Evolutionary conservation across 2,797 vertebrate genomes (phyloP), one percentile per base, ranked within the genome.

Genomic region (Thalassophryne amazonica): DNA sequence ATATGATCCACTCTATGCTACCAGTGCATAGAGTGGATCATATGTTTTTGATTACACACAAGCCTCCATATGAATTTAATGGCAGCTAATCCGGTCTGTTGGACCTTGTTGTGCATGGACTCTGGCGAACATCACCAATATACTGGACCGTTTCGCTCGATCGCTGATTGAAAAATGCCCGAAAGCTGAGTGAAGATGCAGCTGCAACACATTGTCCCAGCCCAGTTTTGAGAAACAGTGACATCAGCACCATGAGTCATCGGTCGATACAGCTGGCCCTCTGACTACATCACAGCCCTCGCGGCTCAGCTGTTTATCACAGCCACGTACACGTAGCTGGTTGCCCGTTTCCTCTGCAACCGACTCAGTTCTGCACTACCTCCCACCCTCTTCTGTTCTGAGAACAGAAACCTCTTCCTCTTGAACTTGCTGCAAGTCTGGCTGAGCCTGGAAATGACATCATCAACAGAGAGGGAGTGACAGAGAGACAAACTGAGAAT

Each of bases 241-340:
- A 76, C 66, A 55, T 63, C 49, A 75, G 46, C 58, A 29, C 59
- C 59, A 29, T 67, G 69, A 75, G 60, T 78, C 75, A 70, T 48
- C 9, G 16, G 76, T 80, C 58, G 19, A 80, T 76, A 72, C 66
- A 76, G 56, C 61, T 50, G 65, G 62, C 63, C 53, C 32, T 32
- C 46, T 61, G 73, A 78, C 43, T 56, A 61, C 48, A 40, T 33
- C 7, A 2, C 50, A 21, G 50, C 35, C 58, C 55, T 60, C 2
- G 16, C 14, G 54, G 62, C 69, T 65, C 57, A 51, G 60, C 72
- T 63, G 55, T 67, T 74, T 55, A 66, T 57, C 57, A 48, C n/a
- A n/a, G n/a, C n/a, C n/a, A n/a, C 25, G 49, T 39, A 40, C 56
- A 39, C 27, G 5, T 34, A 27, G 38, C 65, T 21, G 42, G 29